Evolutionary conservation across 2,113 vertebrate species (phyloP).

Genomic region (Psittacula cyanocephala): DNA sequence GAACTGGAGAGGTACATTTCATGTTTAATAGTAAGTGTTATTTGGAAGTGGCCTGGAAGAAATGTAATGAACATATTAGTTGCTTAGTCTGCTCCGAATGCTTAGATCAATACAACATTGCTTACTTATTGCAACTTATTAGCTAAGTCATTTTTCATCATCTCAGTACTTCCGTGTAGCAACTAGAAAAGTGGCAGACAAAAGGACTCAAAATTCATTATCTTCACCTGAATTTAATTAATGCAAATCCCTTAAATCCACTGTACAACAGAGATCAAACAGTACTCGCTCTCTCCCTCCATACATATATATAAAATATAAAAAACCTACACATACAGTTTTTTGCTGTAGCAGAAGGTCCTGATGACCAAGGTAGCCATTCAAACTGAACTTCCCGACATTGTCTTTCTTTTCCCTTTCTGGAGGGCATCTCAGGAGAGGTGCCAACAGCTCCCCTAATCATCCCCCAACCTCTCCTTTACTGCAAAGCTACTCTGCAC

Average conservation of each 20-base stretch:
- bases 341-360: background rate
- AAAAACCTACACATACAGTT: accelerated
- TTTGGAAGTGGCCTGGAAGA: background rate
- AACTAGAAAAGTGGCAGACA: background rate
- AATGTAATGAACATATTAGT: background rate
- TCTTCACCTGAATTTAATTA: background rate
- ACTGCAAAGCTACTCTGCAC: background rate
- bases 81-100: background rate
- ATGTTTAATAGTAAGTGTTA: background rate
- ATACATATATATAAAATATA: accelerated
- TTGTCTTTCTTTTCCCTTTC: background rate
- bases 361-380: accelerated
- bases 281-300: background rate
- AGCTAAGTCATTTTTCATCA: background rate
- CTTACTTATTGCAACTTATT: background rate
- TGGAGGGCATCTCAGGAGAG: no score
- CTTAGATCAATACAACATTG: background rate
- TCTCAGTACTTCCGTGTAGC: background rate
- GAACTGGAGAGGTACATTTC: background rate
- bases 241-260: background rate
- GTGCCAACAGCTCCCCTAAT: background rate
- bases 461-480: background rate
- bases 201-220: background rate
- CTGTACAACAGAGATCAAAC: accelerated
- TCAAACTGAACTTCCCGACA: accelerated